Base-by-base conservation (phyloP, 2,888 invertebrate species). In the Polylopha cassiicola region DNA sequence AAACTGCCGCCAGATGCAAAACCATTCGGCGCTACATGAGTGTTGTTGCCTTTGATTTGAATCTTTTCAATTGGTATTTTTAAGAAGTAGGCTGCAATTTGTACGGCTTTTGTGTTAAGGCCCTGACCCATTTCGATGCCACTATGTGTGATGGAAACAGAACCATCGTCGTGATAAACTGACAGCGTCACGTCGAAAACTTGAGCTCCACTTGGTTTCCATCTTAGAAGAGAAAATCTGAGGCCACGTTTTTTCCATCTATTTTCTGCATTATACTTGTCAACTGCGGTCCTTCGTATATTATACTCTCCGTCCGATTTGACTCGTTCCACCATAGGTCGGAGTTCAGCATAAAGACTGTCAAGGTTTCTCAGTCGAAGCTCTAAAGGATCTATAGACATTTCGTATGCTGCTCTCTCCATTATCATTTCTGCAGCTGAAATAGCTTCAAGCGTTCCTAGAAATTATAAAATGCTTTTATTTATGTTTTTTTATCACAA, bases 51-150 rank as follows among this genome's bases (percentile, higher is more conserved):
- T 64, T 92, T 91, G 0, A 94, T 86, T 17, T 80, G 82, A 9
- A 95, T 79, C 66, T 87, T 82, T 0, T 89, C 86, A 28, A 93
- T 39, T 0, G 89, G 86, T 44, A 92, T 87, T 1, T 89, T 89
- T 1, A 93, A 69, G 4, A 86, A 81, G 51, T 89, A 84, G 0
- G 92, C 92, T 39, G 87, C 89, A 2, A 90, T 87, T 77, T 91
- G 91, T 3, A 86, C 86, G 1, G 88, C 88, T 87, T 90, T 74
- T 1, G 92, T 93, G 49, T 93, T 75, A 32, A 93, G 81, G 0
- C 93, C 93, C 79, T 94, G 93, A 0, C 93, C 93, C 64, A 89
- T 87, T 77, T 91, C 91, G 11, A 89, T 71, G 1, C 90, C 90
- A 27, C 88, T 89, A 45, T 91, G 91, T 1, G 87, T 70, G 8